A percentile compares a stretch with the other conserved stretches of the same genome.
These are phyloP conservation scores for Lepidocolaptes lacrymiger DNA, from an alignment of 2,797 vertebrate genomes.

Conservation along the genomic window DNA sequence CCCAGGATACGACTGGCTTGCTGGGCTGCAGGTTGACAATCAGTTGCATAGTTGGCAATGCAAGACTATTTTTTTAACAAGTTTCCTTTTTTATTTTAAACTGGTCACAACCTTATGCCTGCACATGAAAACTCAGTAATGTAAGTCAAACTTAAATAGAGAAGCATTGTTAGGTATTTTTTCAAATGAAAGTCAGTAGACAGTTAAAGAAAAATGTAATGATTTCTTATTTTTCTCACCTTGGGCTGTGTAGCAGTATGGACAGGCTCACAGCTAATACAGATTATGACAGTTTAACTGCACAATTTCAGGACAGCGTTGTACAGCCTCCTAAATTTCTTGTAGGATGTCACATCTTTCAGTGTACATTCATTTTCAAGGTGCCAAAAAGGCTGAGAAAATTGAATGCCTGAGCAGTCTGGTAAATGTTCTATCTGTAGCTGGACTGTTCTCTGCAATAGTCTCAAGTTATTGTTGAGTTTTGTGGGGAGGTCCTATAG, in stretches of 20 bases:
- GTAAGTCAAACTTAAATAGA: background rate
- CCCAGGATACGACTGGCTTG: background rate
- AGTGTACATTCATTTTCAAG: background rate
- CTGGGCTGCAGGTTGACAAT: background rate
- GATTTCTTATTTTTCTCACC: background rate
- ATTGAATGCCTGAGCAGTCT: background rate
- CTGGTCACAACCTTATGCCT: background rate
- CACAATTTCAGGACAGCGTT: background rate
- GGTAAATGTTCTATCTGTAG: background rate
- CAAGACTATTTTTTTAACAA: background rate
- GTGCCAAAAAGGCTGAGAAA: background rate
- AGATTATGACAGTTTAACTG: background rate
- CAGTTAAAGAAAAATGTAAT: background rate
- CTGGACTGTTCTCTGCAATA: background rate
- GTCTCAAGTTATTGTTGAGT: background rate
- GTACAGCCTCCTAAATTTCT: background rate
- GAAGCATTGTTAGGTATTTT: background rate
- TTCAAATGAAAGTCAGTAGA: background rate
- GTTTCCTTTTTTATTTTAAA: background rate
- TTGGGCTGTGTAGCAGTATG: background rate
- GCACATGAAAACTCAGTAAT: background rate
- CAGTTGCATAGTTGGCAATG: background rate
- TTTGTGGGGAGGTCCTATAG: background rate
- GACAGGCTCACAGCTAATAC: background rate
- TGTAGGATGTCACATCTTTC: background rate